Evolutionary conservation across 2,113 vertebrate genomes (phyloP).

Genomic region (Thalassoma bifasciatum): DNA sequence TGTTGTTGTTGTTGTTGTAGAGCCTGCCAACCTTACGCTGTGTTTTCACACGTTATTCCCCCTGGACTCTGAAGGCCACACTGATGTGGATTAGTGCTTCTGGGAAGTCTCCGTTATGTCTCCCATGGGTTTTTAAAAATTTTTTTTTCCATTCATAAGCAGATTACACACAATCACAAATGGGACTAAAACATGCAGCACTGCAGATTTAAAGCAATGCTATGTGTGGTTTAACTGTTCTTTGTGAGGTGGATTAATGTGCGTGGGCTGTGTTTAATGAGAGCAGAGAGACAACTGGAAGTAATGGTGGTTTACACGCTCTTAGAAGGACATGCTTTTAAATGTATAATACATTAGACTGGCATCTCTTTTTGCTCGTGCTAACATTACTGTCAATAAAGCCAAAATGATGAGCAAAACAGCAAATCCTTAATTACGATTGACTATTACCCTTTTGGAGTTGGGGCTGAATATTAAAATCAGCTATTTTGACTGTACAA

Average conservation of each 20-base stretch:
- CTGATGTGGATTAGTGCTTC: slow-evolving; percentile 69
- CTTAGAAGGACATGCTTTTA: not conserved
- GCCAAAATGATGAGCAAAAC: not conserved
- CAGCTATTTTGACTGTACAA: no score
- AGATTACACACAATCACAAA: slow-evolving; percentile 65
- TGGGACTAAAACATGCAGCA: slow-evolving; percentile 31
- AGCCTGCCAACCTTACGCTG: slow-evolving; percentile 19
- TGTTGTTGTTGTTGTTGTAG: slow-evolving; percentile 34
- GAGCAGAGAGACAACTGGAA: not conserved
- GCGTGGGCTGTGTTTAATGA: not conserved
- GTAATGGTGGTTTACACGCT: not conserved
- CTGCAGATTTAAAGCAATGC: slow-evolving; percentile 19
- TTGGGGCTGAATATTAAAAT: no score
- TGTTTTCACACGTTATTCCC: slow-evolving; percentile 52
- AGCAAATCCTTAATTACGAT: no score
- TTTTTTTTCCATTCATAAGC: slow-evolving; percentile 35
- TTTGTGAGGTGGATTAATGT: slow-evolving; percentile 7
- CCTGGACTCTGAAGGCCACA: slow-evolving; percentile 52
- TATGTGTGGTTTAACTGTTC: not conserved
- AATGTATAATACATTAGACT: not conserved
- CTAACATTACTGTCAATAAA: not conserved
- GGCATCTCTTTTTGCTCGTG: not conserved
- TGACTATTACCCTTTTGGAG: no score
- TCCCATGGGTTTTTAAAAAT: slow-evolving; percentile 23
- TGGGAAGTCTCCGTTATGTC: slow-evolving; percentile 47